Evolutionary conservation across 37 sponge, comb jelly and placozoan genomes (phyloP).

Genomic region (Cladorhizidae sp.): DNA sequence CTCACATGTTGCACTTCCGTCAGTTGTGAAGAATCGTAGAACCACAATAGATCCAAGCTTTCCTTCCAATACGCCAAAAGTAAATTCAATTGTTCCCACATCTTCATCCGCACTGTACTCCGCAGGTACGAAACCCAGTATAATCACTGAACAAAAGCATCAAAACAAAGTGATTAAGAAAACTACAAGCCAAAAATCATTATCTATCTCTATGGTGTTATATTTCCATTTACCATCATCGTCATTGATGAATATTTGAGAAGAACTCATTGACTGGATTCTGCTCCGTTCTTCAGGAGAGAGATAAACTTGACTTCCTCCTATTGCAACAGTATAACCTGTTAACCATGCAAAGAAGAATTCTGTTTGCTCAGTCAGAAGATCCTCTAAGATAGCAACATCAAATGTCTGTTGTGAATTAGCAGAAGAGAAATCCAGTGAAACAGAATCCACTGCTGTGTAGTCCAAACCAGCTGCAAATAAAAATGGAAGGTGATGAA

Average conservation of each 20-base stretch:
- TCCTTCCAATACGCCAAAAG: conserved; percentile 8
- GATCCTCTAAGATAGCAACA: background rate
- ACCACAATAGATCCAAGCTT: conserved; percentile 1
- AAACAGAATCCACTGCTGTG: background rate
- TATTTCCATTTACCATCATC: background rate
- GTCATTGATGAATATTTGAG: background rate
- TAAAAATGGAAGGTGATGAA: background rate
- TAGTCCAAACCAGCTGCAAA: background rate
- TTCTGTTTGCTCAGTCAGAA: background rate
- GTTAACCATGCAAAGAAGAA: background rate
- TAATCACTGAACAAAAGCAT: background rate
- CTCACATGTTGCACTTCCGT: conserved; percentile 41
- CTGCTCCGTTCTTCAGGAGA: background rate
- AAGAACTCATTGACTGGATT: background rate
- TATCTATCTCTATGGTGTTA: no score
- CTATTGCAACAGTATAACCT: background rate
- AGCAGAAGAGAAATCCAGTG: background rate
- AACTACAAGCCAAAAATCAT: no score
- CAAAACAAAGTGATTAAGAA: no score
- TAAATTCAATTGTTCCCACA: conserved; percentile 10
- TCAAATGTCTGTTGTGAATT: background rate
- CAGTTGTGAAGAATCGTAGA: conserved; percentile 27
- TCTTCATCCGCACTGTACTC: conserved; percentile 9
- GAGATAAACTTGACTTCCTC: background rate
- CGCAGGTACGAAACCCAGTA: conserved; percentile 6